A percentile compares a stretch with the other conserved stretches of the same genome.
These are phyloP conservation scores for Leptinotarsa juncta DNA, from an alignment of 2,888 invertebrate genomes.

Conservation along the genomic window DNA sequence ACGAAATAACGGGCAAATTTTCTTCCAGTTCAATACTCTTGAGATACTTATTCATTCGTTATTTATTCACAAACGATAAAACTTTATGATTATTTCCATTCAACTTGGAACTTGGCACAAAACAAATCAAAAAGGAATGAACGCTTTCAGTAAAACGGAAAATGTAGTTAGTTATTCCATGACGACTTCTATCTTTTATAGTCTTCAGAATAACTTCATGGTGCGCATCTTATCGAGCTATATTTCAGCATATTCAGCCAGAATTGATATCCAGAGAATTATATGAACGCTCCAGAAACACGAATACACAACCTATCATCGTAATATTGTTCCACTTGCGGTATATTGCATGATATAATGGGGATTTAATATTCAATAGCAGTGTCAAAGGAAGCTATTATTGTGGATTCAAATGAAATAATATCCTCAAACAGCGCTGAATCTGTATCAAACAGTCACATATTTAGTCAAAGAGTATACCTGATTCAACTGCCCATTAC, in stretches of 20 bases:
- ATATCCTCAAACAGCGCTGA: not conserved
- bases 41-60: not conserved
- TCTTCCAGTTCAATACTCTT: not conserved
- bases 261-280: not conserved
- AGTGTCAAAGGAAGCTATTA: not conserved
- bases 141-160: conserved; percentile 9
- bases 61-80: conserved; percentile 15
- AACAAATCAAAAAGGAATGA: conserved; percentile 14
- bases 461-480: not conserved
- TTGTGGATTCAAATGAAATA: not conserved
- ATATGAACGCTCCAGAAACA: conserved; percentile 12
- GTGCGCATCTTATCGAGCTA: conserved; percentile 12
- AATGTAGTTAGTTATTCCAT: conserved; percentile 13
- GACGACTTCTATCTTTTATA: conserved; percentile 15
- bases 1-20: not conserved
- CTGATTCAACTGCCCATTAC: not conserved
- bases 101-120: conserved; percentile 15
- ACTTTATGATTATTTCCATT: conserved; percentile 11
- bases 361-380: not conserved
- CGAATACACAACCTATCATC: conserved; percentile 7
- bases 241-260: conserved; percentile 9
- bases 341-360: conserved; percentile 2
- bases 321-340: conserved; percentile 7
- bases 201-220: conserved; percentile 3
- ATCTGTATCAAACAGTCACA: not conserved